Base-by-base conservation (phyloP, 2,888 invertebrate genomes). In the Seira sanloemensis region DNA sequence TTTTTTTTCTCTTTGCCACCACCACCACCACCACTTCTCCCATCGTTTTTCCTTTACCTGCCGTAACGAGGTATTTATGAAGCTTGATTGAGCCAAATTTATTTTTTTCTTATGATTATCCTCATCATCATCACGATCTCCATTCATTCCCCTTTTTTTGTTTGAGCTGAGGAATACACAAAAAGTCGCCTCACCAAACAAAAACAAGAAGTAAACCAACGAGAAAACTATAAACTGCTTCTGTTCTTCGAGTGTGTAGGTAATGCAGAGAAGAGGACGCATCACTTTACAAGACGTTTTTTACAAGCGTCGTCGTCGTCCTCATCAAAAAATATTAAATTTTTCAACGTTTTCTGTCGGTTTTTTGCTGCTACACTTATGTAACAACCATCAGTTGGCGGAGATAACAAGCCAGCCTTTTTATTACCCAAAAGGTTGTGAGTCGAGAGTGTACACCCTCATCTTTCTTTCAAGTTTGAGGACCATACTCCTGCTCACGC, bases 71-170 rank as follows among this genome's bases (percentile, higher is more conserved):
- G 16, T 50, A 50, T 50, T 50, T 69, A 78, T 37, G 72, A 68
- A 46, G 69, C 66, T 78, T 78, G 72, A 78, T 78, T 78, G 78
- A 78, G 19, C 72, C 71, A 65, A 78, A 78, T 78, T 78, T 78
- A 78, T 50, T 50, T 50, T 50, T 71, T 78, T 25, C 19, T 46
- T 66, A 54, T 74, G 74, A 74, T 23, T 19, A 74, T 74, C 65
- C 65, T 65, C 27, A 73, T 73, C 19, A 62, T 46, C 21, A 72
- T 72, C 46, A 71, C 62, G 71, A 23, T 58, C 74, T 21, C 46
- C 65, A 74, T 74, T 65, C 65, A 37, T 65, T 73, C 23, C 26
- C 62, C 19, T 50, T n/a, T 12, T 46, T 9, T 37, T 69, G 50
- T 12, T 2, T 50, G 12, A 2, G 16, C 50, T 50, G n/a, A n/a